Evolutionary conservation across 1,140 invertebrate species (phyloP).

Genomic region (Penaeus japonicus): DNA sequence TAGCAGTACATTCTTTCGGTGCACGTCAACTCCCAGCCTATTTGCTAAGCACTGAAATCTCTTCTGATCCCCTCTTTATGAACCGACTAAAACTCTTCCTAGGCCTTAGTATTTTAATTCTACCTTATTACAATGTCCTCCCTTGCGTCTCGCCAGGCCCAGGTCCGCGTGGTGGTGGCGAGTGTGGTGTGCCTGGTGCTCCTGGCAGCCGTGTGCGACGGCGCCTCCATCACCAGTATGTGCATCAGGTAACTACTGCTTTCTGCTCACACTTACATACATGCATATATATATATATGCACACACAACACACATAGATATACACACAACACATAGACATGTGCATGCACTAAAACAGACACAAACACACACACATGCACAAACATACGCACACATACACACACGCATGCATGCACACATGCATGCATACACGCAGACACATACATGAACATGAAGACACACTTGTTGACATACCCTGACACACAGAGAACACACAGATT

Average conservation of each 20-base stretch:
- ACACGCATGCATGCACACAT: background rate
- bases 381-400: background rate
- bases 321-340: background rate
- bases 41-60: too few relatives aligned
- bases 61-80: background rate
- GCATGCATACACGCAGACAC: background rate
- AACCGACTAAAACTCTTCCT: background rate
- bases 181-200: slow-evolving; percentile 23
- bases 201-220: slow-evolving; percentile 14
- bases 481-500: too few relatives aligned
- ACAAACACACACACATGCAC: background rate
- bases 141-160: background rate
- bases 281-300: background rate
- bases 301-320: background rate
- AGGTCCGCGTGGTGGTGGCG: slow-evolving; percentile 25
- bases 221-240: slow-evolving; percentile 43
- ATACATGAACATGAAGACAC: background rate
- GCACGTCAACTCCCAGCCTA: too few relatives aligned
- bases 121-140: background rate
- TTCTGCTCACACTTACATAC: too few relatives aligned
- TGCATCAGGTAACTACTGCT: slow-evolving; percentile 34
- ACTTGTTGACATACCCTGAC: background rate
- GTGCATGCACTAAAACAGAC: background rate
- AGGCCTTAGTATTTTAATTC: background rate
- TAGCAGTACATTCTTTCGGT: too few relatives aligned